Percentiles rank a stretch among this genome's conserved stretches.
Evolutionary conservation across 2,888 invertebrate genomes (phyloP).

Genomic region (Amphipyra tragopoginis): DNA sequence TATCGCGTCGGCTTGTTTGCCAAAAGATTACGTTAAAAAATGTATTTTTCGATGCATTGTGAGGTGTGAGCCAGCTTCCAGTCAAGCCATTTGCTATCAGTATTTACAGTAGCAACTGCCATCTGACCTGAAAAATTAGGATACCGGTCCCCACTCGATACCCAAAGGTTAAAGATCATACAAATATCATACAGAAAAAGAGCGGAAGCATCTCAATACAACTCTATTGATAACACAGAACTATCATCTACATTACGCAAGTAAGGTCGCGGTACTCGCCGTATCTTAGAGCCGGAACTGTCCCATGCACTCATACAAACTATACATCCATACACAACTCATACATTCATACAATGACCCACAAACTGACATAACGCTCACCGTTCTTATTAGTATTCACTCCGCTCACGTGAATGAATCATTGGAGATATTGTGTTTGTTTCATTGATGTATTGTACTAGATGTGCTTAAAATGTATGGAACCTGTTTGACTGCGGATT

Average conservation of each 20-base stretch:
- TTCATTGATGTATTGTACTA: constrained; percentile 30
- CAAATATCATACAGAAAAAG: background rate
- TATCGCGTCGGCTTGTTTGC: too few relatives aligned
- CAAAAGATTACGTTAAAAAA: too few relatives aligned
- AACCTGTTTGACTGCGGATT: too few relatives aligned
- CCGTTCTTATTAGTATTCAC: constrained; percentile 48
- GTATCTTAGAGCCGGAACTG: constrained; percentile 34
- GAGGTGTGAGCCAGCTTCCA: too few relatives aligned
- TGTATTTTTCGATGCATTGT: too few relatives aligned
- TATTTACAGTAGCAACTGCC: too few relatives aligned
- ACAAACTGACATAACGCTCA: constrained; percentile 56
- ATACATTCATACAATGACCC: constrained; percentile 40
- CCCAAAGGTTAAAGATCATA: background rate
- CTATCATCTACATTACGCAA: constrained; percentile 27
- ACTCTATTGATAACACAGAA: constrained; percentile 4
- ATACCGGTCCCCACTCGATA: background rate
- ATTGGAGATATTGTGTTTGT: constrained; percentile 36
- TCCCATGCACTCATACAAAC: background rate
- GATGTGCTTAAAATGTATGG: constrained; percentile 27
- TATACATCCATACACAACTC: constrained; percentile 1
- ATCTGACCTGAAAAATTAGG: background rate
- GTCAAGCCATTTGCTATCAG: too few relatives aligned
- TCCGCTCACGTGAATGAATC: constrained; percentile 55
- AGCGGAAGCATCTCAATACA: background rate
- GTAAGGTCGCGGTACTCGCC: background rate